Evolutionary conservation across 2,797 vertebrate genomes (phyloP).

Genomic region (Toxotes lorentzi): DNA sequence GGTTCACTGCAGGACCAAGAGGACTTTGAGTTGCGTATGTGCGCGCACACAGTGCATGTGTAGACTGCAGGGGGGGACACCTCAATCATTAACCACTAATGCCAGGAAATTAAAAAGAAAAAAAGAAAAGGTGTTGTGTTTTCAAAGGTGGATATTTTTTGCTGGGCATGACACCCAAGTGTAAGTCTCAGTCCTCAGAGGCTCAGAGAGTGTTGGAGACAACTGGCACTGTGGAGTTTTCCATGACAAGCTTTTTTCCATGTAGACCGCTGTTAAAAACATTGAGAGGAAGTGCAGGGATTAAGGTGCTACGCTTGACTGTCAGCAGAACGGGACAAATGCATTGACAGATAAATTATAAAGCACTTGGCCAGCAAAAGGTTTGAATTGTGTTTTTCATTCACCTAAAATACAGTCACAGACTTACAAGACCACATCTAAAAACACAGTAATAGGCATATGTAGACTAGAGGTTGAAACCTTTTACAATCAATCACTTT

Average conservation of each 20-base stretch:
- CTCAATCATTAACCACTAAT: constrained; percentile 87
- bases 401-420: constrained; percentile 11
- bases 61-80: constrained; percentile 31
- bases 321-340: constrained; percentile 26
- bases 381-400: constrained; percentile 28
- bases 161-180: constrained; percentile 26
- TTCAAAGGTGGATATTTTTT: constrained; percentile 38
- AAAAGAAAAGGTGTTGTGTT: constrained; percentile 14
- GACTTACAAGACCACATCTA: background rate
- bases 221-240: constrained; percentile 60
- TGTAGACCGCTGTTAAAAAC: constrained; percentile 32
- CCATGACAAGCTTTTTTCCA: constrained; percentile 70
- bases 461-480: background rate
- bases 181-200: constrained; percentile 31
- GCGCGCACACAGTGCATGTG: constrained; percentile 28
- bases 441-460: background rate
- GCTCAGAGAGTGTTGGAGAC: constrained; percentile 39
- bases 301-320: constrained; percentile 49
- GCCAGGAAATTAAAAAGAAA: constrained; percentile 59
- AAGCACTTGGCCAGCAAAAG: background rate
- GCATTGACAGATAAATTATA: constrained; percentile 1
- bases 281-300: constrained; percentile 53
- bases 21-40: constrained; percentile 50
- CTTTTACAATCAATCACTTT: background rate
- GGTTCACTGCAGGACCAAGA: constrained; percentile 74